Evolutionary conservation across 2,797 vertebrate genomes (phyloP), one percentile per base, ranked within the genome.

Genomic region (Xenopus petersii): DNA sequence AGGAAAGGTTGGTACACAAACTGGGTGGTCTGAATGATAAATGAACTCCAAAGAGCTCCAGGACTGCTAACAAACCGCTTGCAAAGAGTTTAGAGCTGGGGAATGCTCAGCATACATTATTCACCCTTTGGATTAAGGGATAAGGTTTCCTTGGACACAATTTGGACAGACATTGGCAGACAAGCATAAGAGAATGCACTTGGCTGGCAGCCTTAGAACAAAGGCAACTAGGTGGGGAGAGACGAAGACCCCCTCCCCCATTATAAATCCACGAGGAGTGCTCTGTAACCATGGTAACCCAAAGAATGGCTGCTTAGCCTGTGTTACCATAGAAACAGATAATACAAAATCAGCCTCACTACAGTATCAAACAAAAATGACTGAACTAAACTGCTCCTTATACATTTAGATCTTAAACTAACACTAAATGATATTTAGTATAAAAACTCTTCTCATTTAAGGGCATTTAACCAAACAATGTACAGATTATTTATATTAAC

Each of bases 261-360:
- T 33, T 26, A 42, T 2, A 74, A 74, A 74, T 60, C 62, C 10
- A 36, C 47, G 62, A 70, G 61, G 71, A 72, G 81, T 81, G 81
- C 80, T 7, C 82, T 8, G 85, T 89, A 88, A 82, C 94, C 91
- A 92, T 90, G 88, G 92, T 90, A 93, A 95, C 93, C 62, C 71
- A 85, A 86, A 90, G 86, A 88, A 87, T 86, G 84, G 86, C 82
- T 88, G 82, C 84, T 83, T 81, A 74, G 79, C 82, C 84, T 83
- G 84, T 79, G 80, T 95, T 84, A 72, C 89, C 86, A 88, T 83
- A 89, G 90, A 82, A 91, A 95, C 88, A 59, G 73, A 83, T 86
- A 85, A 89, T 83, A 81, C 81, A 60, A 73, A 73, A 70, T 81
- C 80, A 80, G 67, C 75, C 70, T 80, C 79, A 79, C 71, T 68